Evolutionary conservation across 2,113 vertebrate genomes (phyloP), one percentile per base, ranked within the genome.

Genomic region (Verasper variegatus): DNA sequence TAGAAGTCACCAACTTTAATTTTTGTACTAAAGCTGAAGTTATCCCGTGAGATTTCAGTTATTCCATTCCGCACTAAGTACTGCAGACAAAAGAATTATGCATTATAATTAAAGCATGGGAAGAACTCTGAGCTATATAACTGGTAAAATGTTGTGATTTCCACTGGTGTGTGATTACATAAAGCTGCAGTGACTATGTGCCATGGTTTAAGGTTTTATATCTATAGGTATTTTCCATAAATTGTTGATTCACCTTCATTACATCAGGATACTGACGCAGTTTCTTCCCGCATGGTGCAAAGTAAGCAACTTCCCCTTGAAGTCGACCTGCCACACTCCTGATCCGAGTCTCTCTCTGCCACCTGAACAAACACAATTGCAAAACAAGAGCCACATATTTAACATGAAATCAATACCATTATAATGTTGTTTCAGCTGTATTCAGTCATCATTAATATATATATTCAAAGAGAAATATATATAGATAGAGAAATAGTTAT

Each of bases 1-100:
- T 98, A 98, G 95, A 99, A 98, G 95, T 97, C 96, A 92, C 97
- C 97, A 93, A 98, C 95, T 94, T 95, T 96, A 93, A 98, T 96
- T 96, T 99, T 99, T 95, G 96, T 94, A 94, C 96, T 98, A 94
- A 99, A 98, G 96, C 97, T 98, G 94, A 99, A 99, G 95, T 98
- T 96, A 90, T 97, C 96, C 89, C 97, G 96, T 90, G 97, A 95
- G 95, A 99, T 96, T 95, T 97, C 95, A 92, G 93, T 96, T 94
- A 99, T 96, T 95, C 97, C 96, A 94, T 96, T 97, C 94, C 96
- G 96, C 92, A 95, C 94, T 89, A 98, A 95, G 94, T 98, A 98
- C 96, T 99, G 95, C 92, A 95, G 93, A 95, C 23, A 82, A 51
- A 70, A 64, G 23, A 67, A 73, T 17, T 59, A 81, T 54, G 20